Evolutionary conservation across 2,113 vertebrate genomes (phyloP), one percentile per base, ranked within the genome.

Genomic region (Lasiurus borealis): DNA sequence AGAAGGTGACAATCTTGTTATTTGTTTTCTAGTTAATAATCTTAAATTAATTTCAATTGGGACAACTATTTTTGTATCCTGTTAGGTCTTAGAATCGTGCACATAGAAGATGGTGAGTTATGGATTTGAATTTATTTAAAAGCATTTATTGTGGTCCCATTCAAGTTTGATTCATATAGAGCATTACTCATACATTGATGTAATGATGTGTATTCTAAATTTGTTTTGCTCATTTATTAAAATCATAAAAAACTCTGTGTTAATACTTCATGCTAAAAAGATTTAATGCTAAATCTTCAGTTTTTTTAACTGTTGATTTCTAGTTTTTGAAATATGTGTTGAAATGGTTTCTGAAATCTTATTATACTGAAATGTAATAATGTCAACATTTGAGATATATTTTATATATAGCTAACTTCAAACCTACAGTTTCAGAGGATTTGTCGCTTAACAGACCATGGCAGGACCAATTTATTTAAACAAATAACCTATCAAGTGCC

Each of bases 1-100:
- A 86, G 83, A n/a, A 82, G 64, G 71, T 19, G 72, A 71, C 6
- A 18, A 10, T 77, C 77, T 78, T 75, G 15, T 80, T 87, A 71
- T 27, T 92, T 96, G 66, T 87, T 93, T 95, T 76, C 68, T 69
- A 94, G 80, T 90, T 90, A 91, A 29, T 85, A 89, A 68, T 93
- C 25, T 77, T 94, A 83, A 64, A 29, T 88, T 81, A 71, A 44
- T 95, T 88, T 93, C 19, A 54, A 6, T 25, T 4, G 23, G n/a
- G 36, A 76, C 27, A 19, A 4, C 25, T 57, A 34, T 62, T 91
- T 95, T 27, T 85, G 2, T 72, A 25, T 68, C 46, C 68, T 48
- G 5, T 12, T 91, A 75, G 40, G 27, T 81, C 18, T 25, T 93
- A 88, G 48, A 77, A 69, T 73, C 66, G 14, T 68, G n/a, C 21